Conservation (phyloP, 2,797 vertebrate species). For the Fistularia tabacaria region DNA sequence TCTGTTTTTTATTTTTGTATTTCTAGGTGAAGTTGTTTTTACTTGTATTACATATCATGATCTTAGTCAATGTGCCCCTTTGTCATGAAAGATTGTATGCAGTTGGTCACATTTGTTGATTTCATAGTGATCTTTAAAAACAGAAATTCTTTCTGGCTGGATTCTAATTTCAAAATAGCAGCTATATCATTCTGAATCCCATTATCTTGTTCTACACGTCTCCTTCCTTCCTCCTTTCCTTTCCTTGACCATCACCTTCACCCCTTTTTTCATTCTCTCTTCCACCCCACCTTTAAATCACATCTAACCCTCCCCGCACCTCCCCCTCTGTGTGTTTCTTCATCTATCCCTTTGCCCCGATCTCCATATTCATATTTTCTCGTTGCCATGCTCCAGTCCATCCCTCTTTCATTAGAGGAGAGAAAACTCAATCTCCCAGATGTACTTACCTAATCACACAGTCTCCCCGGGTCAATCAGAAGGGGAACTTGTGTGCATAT, state of each 20-base stretch:
- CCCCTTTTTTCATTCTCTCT: constrained; percentile 1
- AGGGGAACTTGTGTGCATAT: constrained; percentile 7
- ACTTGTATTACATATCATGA: no score
- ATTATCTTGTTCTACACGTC: not conserved
- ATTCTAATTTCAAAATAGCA: no score
- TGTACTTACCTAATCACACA: constrained; percentile 50
- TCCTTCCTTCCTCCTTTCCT: constrained; percentile 8
- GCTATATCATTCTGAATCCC: not conserved
- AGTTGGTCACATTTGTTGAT: no score
- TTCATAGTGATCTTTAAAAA: no score
- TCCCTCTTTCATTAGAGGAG: constrained; percentile 58
- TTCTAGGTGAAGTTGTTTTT: no score
- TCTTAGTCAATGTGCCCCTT: no score
- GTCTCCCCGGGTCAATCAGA: constrained; percentile 22
- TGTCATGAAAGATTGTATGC: no score
- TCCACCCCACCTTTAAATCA: not conserved
- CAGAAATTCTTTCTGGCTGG: no score
- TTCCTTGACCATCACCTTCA: constrained; percentile 28
- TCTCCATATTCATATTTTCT: constrained; percentile 1
- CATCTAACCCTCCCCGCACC: constrained; percentile 20
- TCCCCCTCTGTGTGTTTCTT: not conserved
- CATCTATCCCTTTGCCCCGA: constrained; percentile 3
- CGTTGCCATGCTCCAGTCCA: constrained; percentile 33
- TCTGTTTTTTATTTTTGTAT: no score
- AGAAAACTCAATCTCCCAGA: constrained; percentile 55